A percentile compares a stretch with the other conserved stretches of the same genome.
phyloP scores from a whole-genome alignment of 2,113 vertebrate species.

The Toxotes chatareus region DNA sequence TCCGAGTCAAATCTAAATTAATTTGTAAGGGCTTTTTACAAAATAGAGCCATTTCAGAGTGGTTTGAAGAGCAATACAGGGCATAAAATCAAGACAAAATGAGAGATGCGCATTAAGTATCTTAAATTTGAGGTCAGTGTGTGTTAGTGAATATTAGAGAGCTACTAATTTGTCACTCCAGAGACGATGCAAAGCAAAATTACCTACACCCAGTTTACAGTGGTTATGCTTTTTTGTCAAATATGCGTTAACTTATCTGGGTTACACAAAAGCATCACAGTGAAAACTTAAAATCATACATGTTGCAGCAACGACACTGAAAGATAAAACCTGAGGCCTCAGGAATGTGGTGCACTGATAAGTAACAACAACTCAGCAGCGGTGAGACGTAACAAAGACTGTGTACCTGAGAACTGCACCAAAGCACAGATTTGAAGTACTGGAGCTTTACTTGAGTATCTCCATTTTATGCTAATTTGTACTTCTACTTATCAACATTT shows the following conservation, averaged over 20 bases:
- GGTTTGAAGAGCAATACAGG: not conserved
- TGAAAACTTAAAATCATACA: not conserved
- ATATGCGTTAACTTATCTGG: not conserved
- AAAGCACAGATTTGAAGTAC: not conserved
- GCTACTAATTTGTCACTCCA: not conserved
- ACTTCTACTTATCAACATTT: not conserved
- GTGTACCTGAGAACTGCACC: not conserved
- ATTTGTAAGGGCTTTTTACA: not conserved
- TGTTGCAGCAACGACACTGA: not conserved
- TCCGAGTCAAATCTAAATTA: not conserved
- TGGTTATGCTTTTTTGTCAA: not conserved
- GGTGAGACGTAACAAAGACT: too few species aligned
- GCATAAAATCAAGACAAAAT: not conserved
- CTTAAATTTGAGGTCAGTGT: not conserved
- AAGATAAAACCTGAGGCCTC: not conserved
- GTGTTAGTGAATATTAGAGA: not conserved
- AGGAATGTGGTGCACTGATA: not conserved
- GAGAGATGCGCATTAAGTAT: not conserved
- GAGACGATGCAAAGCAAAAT: not conserved
- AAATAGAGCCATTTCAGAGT: not conserved
- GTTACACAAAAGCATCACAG: not conserved
- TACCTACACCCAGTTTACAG: not conserved
- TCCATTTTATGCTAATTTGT: not conserved
- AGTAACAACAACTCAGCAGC: not conserved
- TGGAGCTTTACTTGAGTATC: not conserved